Percentiles rank a stretch among this genome's conserved stretches.
Evolutionary conservation across 2,113 vertebrate genomes (phyloP).

Genomic region (Thamnophis sirtalis): DNA sequence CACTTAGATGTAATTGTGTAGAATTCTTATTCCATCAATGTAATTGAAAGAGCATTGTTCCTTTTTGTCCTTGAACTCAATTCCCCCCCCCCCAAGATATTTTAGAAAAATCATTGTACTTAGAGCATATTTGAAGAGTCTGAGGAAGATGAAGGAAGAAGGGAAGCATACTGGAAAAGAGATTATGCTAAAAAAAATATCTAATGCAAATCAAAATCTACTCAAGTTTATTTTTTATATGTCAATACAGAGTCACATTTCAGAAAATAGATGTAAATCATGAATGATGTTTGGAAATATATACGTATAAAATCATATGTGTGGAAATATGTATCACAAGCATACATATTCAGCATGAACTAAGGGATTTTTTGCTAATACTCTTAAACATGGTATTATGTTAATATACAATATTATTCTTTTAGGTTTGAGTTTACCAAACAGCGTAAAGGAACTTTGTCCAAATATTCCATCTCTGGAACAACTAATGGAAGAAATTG

Average conservation of each 20-base stretch:
- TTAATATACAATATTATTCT: not conserved
- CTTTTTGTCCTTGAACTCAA: not conserved
- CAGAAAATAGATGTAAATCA: not conserved
- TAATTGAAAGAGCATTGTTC: not conserved
- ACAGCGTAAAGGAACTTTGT: slow-evolving; percentile 82
- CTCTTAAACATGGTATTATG: not conserved
- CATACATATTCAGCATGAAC: not conserved
- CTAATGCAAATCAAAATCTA: not conserved
- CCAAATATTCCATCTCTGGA: slow-evolving; percentile 85
- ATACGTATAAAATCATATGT: not conserved
- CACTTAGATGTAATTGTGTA: not conserved
- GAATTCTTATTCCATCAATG: not conserved
- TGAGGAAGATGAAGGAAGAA: not conserved
- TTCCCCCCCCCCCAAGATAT: not conserved
- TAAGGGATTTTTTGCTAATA: not conserved
- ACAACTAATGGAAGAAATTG: slow-evolving; percentile 89
- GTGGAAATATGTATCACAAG: not conserved
- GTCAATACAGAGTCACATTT: not conserved
- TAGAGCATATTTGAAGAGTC: not conserved
- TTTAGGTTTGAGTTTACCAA: slow-evolving; percentile 78
- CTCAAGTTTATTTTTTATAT: not conserved
- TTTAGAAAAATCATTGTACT: not conserved
- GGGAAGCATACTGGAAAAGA: not conserved
- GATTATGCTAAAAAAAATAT: not conserved
- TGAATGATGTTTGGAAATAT: not conserved